Conservation (phyloP, 2,797 vertebrate species). For the Spinus olivaceus region DNA sequence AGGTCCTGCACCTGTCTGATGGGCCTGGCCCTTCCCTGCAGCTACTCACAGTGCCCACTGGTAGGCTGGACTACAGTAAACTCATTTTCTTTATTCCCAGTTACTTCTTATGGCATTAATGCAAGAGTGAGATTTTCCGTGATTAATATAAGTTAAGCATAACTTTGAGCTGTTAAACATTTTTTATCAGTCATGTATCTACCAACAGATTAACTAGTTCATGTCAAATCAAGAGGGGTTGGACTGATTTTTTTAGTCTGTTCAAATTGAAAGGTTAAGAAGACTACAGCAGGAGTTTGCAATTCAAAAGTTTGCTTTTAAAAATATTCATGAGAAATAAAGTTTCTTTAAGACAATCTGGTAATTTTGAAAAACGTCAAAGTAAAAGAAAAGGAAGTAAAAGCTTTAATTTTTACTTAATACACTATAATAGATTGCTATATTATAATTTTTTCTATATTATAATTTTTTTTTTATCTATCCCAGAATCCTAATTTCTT, state of each 20-base stretch:
- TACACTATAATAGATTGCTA: background rate
- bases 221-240: background rate
- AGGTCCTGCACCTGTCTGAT: accelerated
- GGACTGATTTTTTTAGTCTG: background rate
- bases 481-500: background rate
- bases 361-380: background rate
- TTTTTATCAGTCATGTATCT: background rate
- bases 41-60: background rate
- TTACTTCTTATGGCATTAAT: background rate
- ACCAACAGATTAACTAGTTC: background rate
- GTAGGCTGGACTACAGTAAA: background rate
- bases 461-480: background rate
- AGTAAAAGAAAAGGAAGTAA: background rate
- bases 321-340: background rate
- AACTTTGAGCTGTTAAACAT: background rate
- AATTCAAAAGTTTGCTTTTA: background rate
- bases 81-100: background rate
- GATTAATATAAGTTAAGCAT: background rate
- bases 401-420: background rate
- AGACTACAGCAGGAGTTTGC: background rate
- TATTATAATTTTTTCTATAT: background rate
- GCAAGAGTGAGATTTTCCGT: background rate
- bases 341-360: background rate
- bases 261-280: background rate
- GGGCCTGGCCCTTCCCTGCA: background rate